These are phyloP conservation scores for Hirtodrosophila confusa DNA, from an alignment of 2,888 invertebrate species.

Conservation along the genomic window DNA sequence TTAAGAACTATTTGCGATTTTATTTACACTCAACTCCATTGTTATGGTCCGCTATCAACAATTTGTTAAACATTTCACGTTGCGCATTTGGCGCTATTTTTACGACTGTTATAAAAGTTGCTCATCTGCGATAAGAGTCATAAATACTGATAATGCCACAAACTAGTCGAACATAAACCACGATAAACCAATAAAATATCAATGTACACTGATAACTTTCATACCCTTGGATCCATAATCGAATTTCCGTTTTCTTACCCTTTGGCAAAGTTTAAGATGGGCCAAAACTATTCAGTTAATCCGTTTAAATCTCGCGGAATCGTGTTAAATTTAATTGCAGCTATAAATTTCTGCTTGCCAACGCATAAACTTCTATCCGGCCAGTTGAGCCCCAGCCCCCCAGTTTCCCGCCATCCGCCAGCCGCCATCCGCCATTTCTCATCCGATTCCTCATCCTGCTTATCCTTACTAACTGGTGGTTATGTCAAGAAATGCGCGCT, in stretches of 20 bases:
- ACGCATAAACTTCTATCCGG: slow-evolving; percentile 72
- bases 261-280: slow-evolving; percentile 45
- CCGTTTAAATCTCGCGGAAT: slow-evolving; percentile 74
- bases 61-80: slow-evolving; percentile 36
- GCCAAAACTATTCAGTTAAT: slow-evolving; percentile 72
- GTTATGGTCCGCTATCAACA: slow-evolving; percentile 3
- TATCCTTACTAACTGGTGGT: slow-evolving; percentile 36
- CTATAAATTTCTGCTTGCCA: slow-evolving; percentile 67
- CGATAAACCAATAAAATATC: slow-evolving; percentile 76
- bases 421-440: neutral
- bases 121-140: slow-evolving; percentile 35
- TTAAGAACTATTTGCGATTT: neutral
- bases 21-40: slow-evolving; percentile 1
- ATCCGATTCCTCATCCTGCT: slow-evolving; percentile 3
- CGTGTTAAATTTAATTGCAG: slow-evolving; percentile 78
- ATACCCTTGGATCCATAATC: slow-evolving; percentile 16
- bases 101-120: slow-evolving; percentile 33
- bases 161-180: slow-evolving; percentile 51
- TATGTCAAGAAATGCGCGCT: slow-evolving; percentile 60
- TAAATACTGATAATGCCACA: slow-evolving; percentile 30
- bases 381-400: slow-evolving; percentile 31
- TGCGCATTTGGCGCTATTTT: slow-evolving; percentile 11
- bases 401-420: no score
- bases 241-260: slow-evolving; percentile 6
- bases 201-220: slow-evolving; percentile 49